Evolutionary conservation across 1,140 invertebrate genomes (phyloP).

Genomic region (Drosophila malerkotliana): DNA sequence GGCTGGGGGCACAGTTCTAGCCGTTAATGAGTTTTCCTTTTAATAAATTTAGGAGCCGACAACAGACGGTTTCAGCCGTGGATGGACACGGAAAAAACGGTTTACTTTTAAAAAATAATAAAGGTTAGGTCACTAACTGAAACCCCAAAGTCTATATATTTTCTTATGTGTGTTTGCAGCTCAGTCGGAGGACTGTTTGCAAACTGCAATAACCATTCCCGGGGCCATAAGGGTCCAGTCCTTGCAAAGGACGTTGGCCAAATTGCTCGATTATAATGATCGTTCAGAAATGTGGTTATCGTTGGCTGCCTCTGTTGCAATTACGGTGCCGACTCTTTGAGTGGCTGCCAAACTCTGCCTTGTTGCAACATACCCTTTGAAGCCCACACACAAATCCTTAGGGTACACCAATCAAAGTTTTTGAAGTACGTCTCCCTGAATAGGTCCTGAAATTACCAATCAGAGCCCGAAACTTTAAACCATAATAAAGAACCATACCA

Average conservation of each 20-base stretch:
- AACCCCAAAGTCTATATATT: too few relatives aligned
- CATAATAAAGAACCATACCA: not conserved
- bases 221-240: constrained; percentile 25
- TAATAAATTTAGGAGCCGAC: constrained; percentile 41
- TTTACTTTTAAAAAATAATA: too few relatives aligned
- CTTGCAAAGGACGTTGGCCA: constrained; percentile 33
- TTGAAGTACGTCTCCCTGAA: too few relatives aligned
- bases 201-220: constrained; percentile 51
- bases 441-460: too few relatives aligned
- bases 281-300: constrained; percentile 44
- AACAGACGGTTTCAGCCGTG: constrained; percentile 4
- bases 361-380: not conserved
- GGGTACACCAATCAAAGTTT: too few relatives aligned
- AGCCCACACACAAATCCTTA: not conserved
- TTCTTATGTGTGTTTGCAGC: not conserved
- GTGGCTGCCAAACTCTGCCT: constrained; percentile 45
- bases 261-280: constrained; percentile 73
- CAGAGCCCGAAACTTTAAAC: too few relatives aligned
- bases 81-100: constrained; percentile 12
- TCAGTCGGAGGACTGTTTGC: constrained; percentile 51
- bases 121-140: too few relatives aligned
- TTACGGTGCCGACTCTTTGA: constrained; percentile 48
- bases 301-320: constrained; percentile 42
- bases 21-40: constrained; percentile 50
- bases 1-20: constrained; percentile 19